Conservation (phyloP, 2,888 invertebrate genomes). For the Thyatira batis region DNA sequence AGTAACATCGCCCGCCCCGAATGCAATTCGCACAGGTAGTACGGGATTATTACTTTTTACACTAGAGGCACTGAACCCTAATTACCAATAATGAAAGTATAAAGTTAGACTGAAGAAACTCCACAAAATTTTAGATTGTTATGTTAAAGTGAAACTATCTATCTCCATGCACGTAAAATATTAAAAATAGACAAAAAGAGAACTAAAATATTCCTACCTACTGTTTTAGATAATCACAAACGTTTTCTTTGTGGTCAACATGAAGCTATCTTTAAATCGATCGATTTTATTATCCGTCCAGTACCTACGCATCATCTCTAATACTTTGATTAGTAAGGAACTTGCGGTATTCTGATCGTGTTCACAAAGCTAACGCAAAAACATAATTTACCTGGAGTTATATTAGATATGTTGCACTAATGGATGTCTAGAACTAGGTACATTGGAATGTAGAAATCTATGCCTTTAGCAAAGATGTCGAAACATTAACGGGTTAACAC, state of each 20-base stretch:
- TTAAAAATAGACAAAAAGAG: slow-evolving; percentile 30
- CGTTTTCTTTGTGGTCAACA: slow-evolving; percentile 42
- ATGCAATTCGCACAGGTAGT: no score
- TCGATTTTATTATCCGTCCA: slow-evolving; percentile 27
- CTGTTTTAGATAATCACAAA: slow-evolving; percentile 30
- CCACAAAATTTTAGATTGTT: background rate
- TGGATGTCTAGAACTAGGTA: no score
- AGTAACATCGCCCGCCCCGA: no score
- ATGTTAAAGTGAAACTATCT: background rate
- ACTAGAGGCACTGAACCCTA: no score
- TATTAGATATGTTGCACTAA: background rate
- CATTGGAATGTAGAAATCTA: no score
- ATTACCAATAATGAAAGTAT: background rate
- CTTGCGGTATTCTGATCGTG: background rate
- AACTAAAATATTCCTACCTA: slow-evolving; percentile 7
- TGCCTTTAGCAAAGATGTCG: no score
- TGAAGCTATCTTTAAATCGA: slow-evolving; percentile 35
- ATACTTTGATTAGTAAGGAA: slow-evolving; percentile 11
- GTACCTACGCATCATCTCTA: slow-evolving; percentile 10
- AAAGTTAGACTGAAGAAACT: background rate
- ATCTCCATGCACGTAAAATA: slow-evolving; percentile 34
- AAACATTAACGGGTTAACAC: no score
- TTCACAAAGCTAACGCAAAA: background rate
- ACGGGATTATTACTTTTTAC: no score
- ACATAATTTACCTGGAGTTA: background rate